These are phyloP conservation scores for Brachionichthys hirsutus DNA, from an alignment of 2,113 vertebrate genomes.

Conservation along the genomic window DNA sequence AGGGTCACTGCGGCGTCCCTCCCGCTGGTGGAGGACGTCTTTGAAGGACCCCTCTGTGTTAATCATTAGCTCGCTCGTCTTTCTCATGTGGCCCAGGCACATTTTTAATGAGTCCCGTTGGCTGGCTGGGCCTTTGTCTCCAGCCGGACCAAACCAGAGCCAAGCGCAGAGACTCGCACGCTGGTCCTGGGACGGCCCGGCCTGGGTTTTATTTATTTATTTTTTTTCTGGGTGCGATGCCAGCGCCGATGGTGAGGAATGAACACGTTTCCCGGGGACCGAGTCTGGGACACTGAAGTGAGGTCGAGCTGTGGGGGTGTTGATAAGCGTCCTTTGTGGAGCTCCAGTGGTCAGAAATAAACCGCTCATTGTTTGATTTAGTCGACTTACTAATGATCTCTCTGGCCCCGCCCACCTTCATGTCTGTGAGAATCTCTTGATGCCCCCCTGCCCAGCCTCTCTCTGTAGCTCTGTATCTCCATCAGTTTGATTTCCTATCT, in stretches of 20 bases:
- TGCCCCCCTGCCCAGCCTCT: not conserved
- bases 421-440: slow-evolving; percentile 64
- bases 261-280: slow-evolving; percentile 34
- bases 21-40: slow-evolving; percentile 33
- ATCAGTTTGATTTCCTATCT: not conserved
- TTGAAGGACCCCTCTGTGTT: slow-evolving; percentile 58
- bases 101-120: slow-evolving; percentile 69
- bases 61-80: slow-evolving; percentile 62
- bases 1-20: slow-evolving; percentile 13
- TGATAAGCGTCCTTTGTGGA: slow-evolving; percentile 65
- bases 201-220: no score
- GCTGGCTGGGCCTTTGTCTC: slow-evolving; percentile 69
- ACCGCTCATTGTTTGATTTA: slow-evolving; percentile 72
- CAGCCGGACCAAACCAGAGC: slow-evolving; percentile 66
- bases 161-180: slow-evolving; percentile 52
- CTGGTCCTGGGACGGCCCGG: slow-evolving; percentile 45
- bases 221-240: slow-evolving; percentile 60
- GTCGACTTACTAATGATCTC: slow-evolving; percentile 73
- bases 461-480: not conserved
- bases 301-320: slow-evolving; percentile 20
- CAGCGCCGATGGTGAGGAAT: slow-evolving; percentile 52
- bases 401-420: slow-evolving; percentile 51
- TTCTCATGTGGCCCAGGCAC: slow-evolving; percentile 64
- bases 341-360: slow-evolving; percentile 72
- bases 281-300: slow-evolving; percentile 31